Conservation (phyloP, 2,888 invertebrate species). For the Crocallis elinguaria region DNA sequence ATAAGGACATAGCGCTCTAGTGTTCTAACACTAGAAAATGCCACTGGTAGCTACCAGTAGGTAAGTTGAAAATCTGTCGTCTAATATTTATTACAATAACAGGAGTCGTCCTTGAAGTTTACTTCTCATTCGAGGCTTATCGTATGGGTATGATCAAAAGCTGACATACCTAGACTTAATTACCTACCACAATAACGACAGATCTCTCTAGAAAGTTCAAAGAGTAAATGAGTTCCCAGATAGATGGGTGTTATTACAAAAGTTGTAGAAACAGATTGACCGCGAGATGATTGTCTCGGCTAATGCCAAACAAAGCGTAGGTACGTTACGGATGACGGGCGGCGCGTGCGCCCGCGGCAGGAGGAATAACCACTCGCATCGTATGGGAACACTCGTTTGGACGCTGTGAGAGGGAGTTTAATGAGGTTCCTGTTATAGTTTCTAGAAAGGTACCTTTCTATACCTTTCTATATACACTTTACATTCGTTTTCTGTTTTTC, state of each 20-base stretch:
- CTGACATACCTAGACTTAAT: too few species aligned
- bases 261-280: constrained; percentile 65
- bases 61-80: too few species aligned
- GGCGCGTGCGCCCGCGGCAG: constrained; percentile 55
- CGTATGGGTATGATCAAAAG: too few species aligned
- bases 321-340: constrained; percentile 68
- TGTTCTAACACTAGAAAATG: too few species aligned
- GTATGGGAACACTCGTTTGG: constrained; percentile 61
- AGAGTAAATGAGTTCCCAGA: constrained; percentile 17
- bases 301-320: constrained; percentile 75
- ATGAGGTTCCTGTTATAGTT: constrained; percentile 31
- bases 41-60: too few species aligned
- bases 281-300: constrained; percentile 72
- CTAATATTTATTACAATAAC: too few species aligned
- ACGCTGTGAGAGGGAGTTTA: constrained; percentile 25
- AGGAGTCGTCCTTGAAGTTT: too few species aligned
- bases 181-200: too few species aligned
- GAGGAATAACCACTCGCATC: constrained; percentile 53
- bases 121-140: too few species aligned
- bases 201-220: too few species aligned
- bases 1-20: too few species aligned
- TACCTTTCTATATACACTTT: neutral
- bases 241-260: constrained; percentile 48
- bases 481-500: too few species aligned
- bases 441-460: neutral